Base-by-base conservation (phyloP, 2,113 vertebrate species). In the Stomatorhinus ivindoensis region DNA sequence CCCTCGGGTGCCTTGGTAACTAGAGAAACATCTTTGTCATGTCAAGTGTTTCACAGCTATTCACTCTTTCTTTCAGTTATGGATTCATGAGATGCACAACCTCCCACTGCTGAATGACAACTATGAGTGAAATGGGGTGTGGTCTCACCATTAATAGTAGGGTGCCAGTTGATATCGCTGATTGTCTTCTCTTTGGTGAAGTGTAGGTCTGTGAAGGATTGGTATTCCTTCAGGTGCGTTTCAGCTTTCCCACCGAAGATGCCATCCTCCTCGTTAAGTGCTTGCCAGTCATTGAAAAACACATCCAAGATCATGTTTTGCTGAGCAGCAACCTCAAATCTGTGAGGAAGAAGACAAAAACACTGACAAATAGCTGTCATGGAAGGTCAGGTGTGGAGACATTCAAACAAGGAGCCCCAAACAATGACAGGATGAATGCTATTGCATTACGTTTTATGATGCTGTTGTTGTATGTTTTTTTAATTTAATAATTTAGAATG, bases 121-220 rank as follows among this genome's bases (percentile, higher is more conserved):
- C 35, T 24, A 8, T 39, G 53, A 48, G 13, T 47, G 55, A 24
- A 87, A 47, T n/a, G 21, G 42, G 42, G 17, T 27, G 65, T 24
- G 19, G 48, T 82, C 85, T 96, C 95, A 99, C 98, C 98, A 0
- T 93, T 92, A 92, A 98, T 94, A 15, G 93, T 94, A 2, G 98
- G 98, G 88, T 99, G 98, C 98, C 98, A 99, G 15, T 92, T 94
- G 82, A 99, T 0, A 0, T 95, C 94, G 94, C 95, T 97, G 91
- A 99, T 95, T 73, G 93, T 96, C 92, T 96, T 98, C 89, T 96
- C 94, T 11, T 93, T 97, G 35, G 95, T 93, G 90, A 92, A 94
- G 8, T 90, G 93, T 7, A 95, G 94, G 90, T 98, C 96, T 4
- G 96, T 95, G 88, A 99, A 97, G 35, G 96, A 95, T 91, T 96